phyloP scores from a whole-genome alignment of 2,113 vertebrate genomes.

The Formicarius rufipectus region DNA sequence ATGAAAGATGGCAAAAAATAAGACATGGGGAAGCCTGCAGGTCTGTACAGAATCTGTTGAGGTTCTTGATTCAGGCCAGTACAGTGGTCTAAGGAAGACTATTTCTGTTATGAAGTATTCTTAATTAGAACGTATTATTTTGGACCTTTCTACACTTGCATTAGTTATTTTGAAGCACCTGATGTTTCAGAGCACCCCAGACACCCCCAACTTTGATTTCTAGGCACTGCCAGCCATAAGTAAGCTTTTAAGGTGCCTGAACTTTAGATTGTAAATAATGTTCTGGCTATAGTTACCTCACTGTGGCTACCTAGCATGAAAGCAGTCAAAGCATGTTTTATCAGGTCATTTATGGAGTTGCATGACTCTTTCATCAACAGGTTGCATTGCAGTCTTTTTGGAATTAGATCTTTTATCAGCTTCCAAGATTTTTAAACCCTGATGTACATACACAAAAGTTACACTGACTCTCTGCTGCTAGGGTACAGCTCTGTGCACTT shows the following conservation, averaged over 20 bases:
- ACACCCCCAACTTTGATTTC: background rate
- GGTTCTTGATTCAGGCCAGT: background rate
- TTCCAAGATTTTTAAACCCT: background rate
- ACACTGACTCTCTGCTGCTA: background rate
- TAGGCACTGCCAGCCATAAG: background rate
- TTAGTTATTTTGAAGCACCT: background rate
- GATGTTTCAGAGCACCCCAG: background rate
- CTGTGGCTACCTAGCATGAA: background rate
- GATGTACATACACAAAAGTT: background rate
- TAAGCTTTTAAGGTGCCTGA: background rate
- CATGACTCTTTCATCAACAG: background rate
- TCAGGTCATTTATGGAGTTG: background rate
- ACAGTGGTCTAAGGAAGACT: background rate
- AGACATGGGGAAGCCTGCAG: slow-evolving; percentile 85
- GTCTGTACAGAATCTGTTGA: slow-evolving; percentile 66
- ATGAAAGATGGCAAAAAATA: slow-evolving; percentile 85
- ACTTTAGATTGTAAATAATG: background rate
- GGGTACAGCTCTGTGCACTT: background rate
- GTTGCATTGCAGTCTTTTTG: background rate
- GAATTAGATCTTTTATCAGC: background rate
- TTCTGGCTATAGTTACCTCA: background rate
- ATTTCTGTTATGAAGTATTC: background rate
- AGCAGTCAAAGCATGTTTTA: background rate
- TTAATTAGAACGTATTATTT: background rate
- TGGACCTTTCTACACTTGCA: background rate